Evolutionary conservation across 2,797 vertebrate species (phyloP), one percentile per base, ranked within the genome.

Genomic region (Harpagifer antarcticus): DNA sequence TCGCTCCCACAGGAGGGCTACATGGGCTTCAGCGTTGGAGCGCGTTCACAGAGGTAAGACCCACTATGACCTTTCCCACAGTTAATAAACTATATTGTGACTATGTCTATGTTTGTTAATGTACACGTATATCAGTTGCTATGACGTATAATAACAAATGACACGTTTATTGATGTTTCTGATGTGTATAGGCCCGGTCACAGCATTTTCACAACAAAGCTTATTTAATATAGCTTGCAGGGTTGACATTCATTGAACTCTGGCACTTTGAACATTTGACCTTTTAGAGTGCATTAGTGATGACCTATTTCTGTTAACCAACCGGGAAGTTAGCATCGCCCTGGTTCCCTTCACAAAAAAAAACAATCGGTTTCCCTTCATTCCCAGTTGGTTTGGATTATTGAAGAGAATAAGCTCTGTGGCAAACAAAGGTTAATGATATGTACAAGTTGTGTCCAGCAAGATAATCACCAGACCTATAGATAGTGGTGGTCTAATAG

Each of bases 1-100:
- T 99, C 98, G 2, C 93, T 99, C 58, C 98, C 98, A 14, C 97
- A 97, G 20, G 98, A 99, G 79, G 98, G 98, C 55, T 99, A 99
- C 88, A 95, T 99, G 96, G 98, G 98, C 88, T 99, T 99, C 73
- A 99, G 98, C 56, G 95, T 99, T 0, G 98, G 98, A 10, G 97
- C 96, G 0, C 96, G 98, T 12, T 99, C 98, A 0, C 97, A 98
- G 90, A 99, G 98, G 98, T 99, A 96, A 83, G 86, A 69, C 11
- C 8, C 40, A 31, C 8, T 11, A 3, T 9, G 37, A 66, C 16
- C 14, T 23, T 48, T 11, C 13, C 12, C 10, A 3, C 71, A 1
- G 27, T n/a, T 19, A 2, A 6, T 13, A 12, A 27, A 31, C 23
- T 12, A 4, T 10, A 48, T 31, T 12, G 19, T 48, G 14, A 33